A percentile compares a stretch with the other conserved stretches of the same genome.
phyloP scores from a whole-genome alignment of 2,113 vertebrate genomes.

The Jaculus jaculus region DNA sequence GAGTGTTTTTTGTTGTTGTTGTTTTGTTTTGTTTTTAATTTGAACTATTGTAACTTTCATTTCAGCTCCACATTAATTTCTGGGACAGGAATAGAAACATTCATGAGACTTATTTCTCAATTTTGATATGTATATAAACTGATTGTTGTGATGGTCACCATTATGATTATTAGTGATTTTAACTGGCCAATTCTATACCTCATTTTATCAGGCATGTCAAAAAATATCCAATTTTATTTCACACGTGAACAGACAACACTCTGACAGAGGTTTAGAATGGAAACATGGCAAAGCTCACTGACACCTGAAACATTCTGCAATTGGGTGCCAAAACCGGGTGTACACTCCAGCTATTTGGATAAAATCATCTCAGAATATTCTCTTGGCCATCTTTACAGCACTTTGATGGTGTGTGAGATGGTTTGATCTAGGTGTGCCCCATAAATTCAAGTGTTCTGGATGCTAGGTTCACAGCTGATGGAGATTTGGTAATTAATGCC shows the following conservation, averaged over 20 bases:
- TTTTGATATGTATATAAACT: background rate
- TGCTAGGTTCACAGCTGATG: no score
- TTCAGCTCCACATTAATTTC: no score
- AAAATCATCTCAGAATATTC: background rate
- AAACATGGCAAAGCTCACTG: background rate
- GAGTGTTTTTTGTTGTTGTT: no score
- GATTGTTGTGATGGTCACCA: background rate
- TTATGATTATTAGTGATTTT: background rate
- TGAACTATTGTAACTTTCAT: no score
- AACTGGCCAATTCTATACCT: background rate
- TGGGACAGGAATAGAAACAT: no score
- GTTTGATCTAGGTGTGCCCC: no score
- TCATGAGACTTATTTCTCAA: no score
- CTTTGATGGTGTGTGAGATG: background rate
- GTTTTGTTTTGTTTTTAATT: no score
- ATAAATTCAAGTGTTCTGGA: no score
- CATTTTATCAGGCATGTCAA: background rate
- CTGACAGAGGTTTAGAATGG: background rate
- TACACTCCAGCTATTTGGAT: background rate
- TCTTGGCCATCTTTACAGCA: background rate
- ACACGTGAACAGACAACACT: background rate
- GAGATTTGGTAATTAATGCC: no score
- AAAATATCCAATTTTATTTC: no score
- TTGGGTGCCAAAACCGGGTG: no score
- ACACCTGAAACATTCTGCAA: background rate